Conservation (phyloP, 1,140 invertebrate genomes). For the Drosophila pachea region DNA sequence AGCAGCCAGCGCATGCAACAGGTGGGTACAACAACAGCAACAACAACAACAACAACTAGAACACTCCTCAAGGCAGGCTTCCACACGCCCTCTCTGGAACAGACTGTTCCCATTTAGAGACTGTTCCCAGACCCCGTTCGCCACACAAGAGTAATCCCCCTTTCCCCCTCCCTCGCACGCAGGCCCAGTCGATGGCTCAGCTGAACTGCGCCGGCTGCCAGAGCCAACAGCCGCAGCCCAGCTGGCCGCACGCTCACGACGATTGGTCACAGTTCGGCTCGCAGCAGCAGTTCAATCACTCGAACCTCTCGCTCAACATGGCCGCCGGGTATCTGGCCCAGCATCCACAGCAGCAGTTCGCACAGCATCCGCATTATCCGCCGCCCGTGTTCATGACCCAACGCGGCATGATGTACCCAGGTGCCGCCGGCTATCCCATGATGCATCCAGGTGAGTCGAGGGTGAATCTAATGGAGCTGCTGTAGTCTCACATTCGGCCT, state of each 20-base stretch:
- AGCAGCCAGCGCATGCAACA: constrained; percentile 72
- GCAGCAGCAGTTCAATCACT: constrained; percentile 82
- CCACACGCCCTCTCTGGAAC: too few species aligned
- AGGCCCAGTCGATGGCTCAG: constrained; percentile 87
- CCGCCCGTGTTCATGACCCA: constrained; percentile 75
- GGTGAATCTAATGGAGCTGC: neutral
- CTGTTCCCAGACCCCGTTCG: too few species aligned
- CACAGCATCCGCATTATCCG: constrained; percentile 79
- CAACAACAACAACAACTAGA: too few species aligned
- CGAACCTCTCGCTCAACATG: constrained; percentile 84
- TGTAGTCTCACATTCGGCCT: neutral
- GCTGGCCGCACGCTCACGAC: constrained; percentile 67
- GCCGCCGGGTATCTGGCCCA: constrained; percentile 78
- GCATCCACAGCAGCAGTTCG: constrained; percentile 66
- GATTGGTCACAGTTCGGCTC: constrained; percentile 79
- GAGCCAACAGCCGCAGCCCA: constrained; percentile 38
- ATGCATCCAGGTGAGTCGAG: constrained; percentile 66
- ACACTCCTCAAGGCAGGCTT: too few species aligned
- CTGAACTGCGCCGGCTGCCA: constrained; percentile 80
- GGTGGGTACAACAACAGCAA: constrained; percentile 27
- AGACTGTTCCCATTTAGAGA: too few species aligned
- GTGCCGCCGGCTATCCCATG: constrained; percentile 60
- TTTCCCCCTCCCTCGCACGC: constrained; percentile 18
- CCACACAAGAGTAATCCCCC: neutral
- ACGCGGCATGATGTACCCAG: constrained; percentile 75